Evolutionary conservation across 1,140 invertebrate genomes (phyloP), one percentile per base, ranked within the genome.

Genomic region (Dinoponera quadriceps): DNA sequence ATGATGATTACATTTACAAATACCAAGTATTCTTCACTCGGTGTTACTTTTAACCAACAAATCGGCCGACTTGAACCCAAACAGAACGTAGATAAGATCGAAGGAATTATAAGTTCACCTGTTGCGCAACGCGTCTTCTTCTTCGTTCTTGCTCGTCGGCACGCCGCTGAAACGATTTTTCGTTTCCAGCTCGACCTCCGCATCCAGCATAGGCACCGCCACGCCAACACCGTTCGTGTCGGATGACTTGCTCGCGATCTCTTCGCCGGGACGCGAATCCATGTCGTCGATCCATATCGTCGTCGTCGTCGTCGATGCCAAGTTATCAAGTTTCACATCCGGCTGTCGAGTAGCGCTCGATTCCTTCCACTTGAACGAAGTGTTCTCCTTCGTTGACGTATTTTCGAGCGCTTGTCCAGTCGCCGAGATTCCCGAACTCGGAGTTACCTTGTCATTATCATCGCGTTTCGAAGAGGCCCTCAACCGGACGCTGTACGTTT

Each of bases 161-260:
- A 91, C 91, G 2, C 90, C 89, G 0, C 91, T 89, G 72, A 89
- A 92, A 1, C 85, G 86, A 85, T 92, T 93, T 27, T 92, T 88
- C 0, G 91, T 66, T 38, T 94, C 93, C 0, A 93, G 7, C 38
- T 94, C 92, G 1, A 92, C 62, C 82, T 94, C 93, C 0, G 87
- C 11, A 0, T 94, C 94, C 0, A 89, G 80, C 2, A 94, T 88
- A 0, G 93, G 92, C 68, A 93, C 93, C 0, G 93, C 93, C 9
- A 93, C 74, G 0, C 94, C 94, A 7, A 94, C 22, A 49, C 75
- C 65, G 14, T n/a, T 16, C 90, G 92, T 0, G 38, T 44, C 38
- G 0, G 92, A 90, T 3, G 91, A 84, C 51, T 69, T 60, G 11
- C 29, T 88, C 14, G 49, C 57, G 2, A 74, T 38, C 0, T 90